A percentile compares a stretch with the other conserved stretches of the same genome.
Conservation (phyloP, 2,113 vertebrate species). For the Uropsilus gracilis region DNA sequence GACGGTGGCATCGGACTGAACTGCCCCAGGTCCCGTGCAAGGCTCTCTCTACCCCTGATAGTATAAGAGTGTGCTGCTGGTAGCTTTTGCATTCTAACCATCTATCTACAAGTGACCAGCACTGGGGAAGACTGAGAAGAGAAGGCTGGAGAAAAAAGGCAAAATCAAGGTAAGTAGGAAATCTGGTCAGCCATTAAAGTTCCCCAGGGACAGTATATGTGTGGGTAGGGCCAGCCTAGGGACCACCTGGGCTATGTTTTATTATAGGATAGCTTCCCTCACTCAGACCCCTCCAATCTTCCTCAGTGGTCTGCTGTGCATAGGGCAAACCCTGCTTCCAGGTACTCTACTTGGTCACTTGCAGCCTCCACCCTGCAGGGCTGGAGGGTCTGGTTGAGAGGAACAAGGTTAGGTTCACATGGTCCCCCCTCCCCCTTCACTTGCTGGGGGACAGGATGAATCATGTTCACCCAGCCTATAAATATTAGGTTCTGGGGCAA, state of each 20-base stretch:
- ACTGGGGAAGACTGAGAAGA: background rate
- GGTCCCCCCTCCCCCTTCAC: fast-evolving
- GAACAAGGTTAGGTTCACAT: fast-evolving
- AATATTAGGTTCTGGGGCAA: background rate
- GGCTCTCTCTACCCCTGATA: no score
- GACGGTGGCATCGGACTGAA: no score
- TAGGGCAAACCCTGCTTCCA: background rate
- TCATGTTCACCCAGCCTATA: background rate
- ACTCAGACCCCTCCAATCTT: background rate
- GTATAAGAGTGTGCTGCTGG: background rate
- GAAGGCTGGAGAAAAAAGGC: background rate
- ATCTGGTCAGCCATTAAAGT: background rate
- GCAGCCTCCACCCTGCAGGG: background rate
- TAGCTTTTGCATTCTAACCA: background rate
- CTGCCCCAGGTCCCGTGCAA: background rate
- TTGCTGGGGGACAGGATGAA: background rate
- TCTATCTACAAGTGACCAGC: background rate
- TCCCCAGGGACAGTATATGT: background rate
- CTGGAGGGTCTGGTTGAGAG: no score
- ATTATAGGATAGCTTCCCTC: background rate
- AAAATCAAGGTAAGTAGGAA: background rate
- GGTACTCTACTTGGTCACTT: background rate
- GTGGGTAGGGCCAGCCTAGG: background rate
- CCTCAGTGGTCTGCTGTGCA: background rate
- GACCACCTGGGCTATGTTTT: background rate